Base-by-base conservation (phyloP, 2,797 vertebrate species). In the Echeneis naucrates region DNA sequence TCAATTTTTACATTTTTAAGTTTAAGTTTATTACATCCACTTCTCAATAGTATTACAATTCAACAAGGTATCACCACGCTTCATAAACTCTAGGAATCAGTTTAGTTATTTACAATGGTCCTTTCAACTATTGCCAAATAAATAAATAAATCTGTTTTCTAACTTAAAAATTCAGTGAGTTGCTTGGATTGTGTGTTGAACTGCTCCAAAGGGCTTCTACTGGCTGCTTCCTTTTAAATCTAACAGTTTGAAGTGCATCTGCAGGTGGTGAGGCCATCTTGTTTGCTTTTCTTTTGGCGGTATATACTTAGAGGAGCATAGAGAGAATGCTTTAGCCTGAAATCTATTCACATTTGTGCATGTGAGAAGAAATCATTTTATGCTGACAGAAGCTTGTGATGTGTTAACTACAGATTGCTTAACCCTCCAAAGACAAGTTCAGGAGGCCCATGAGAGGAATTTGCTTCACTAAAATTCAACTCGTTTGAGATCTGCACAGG, bases 161-260 rank as follows among this genome's bases (percentile, higher is more conserved):
- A 78, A 62, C n/a, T 58, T 58, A 56, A 53, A 77, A 55, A 37
- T 24, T 55, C 2, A n/a, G 2, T 51, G 37, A 58, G 26, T 76
- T 66, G 60, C 40, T 50, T 54, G 5, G 55, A 48, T 66, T 56
- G 14, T 60, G 32, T 60, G 12, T 67, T 54, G 66, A 73, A 60
- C 48, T 80, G 23, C 50, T 51, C 50, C 56, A 63, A 53, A 52
- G 30, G 70, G 55, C 73, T 54, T 78, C 24, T 74, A 61, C 60
- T 66, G 59, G 59, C 30, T 61, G 80, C 8, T 72, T 65, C 27
- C 59, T 37, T 57, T 77, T 52, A 62, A 53, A 77, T 63, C 75
- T 87, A 82, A 75, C 45, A 38, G 52, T 56, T 71, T 79, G 85
- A 91, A 92, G 88, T 92, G 91, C 88, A 60, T 88, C 45, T 93